Percentiles rank a stretch among this genome's conserved stretches.
Evolutionary conservation across 2,113 vertebrate species (phyloP).

Genomic region (Nothocercus nigrocapillus): DNA sequence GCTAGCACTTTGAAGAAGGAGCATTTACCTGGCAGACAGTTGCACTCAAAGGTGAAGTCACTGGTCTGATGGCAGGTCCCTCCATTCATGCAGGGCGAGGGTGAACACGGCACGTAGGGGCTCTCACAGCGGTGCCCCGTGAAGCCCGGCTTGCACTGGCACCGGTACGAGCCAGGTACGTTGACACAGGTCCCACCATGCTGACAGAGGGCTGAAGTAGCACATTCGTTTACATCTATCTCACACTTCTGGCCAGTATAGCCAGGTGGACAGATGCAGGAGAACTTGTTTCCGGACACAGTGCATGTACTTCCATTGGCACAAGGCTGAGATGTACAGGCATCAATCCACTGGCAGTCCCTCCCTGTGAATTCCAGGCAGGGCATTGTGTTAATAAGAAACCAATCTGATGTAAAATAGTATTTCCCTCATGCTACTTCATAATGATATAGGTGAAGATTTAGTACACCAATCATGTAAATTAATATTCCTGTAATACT

Average conservation of each 20-base stretch:
- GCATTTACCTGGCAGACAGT: slow-evolving; percentile 90
- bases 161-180: slow-evolving; percentile 85
- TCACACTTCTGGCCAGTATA: slow-evolving; percentile 86
- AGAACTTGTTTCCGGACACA: slow-evolving; percentile 82
- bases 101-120: slow-evolving; percentile 84
- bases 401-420: background rate
- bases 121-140: slow-evolving; percentile 88
- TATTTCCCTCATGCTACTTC: background rate
- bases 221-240: slow-evolving; percentile 88
- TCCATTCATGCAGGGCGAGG: slow-evolving; percentile 90
- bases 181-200: slow-evolving; percentile 86
- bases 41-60: slow-evolving; percentile 89
- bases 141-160: slow-evolving; percentile 83
- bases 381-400: background rate
- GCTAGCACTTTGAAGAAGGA: background rate
- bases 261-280: slow-evolving; percentile 84
- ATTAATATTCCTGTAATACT: too few relatives aligned
- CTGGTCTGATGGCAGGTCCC: slow-evolving; percentile 89
- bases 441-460: background rate
- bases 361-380: slow-evolving; percentile 74
- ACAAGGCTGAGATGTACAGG: slow-evolving; percentile 89
- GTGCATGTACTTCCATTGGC: slow-evolving; percentile 86
- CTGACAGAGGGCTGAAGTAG: slow-evolving; percentile 75
- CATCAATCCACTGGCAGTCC: slow-evolving; percentile 87
- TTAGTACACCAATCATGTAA: too few relatives aligned